Evolutionary conservation across 2,888 invertebrate species (phyloP).

Genomic region (Agrenia bidenticulata): DNA sequence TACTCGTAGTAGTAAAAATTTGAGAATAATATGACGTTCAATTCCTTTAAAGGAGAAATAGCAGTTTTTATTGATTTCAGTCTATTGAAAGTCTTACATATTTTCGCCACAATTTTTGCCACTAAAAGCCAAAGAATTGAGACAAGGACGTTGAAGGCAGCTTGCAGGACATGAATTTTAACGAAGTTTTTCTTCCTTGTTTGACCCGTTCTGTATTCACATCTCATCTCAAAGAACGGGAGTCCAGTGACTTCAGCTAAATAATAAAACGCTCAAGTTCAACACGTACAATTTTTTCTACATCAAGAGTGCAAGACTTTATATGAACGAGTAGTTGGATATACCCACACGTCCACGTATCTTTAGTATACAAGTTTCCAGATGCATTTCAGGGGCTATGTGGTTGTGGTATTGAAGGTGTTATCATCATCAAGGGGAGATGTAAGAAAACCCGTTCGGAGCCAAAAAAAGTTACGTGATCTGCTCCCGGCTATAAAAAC

Average conservation of each 20-base stretch:
- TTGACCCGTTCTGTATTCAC: slow-evolving; percentile 23
- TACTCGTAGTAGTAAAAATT: too few relatives aligned
- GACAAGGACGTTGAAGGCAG: slow-evolving; percentile 20
- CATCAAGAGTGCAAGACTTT: too few relatives aligned
- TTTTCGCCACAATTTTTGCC: too few relatives aligned
- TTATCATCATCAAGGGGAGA: not conserved
- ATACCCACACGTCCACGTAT: too few relatives aligned
- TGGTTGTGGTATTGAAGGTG: not conserved
- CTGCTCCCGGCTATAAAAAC: slow-evolving; percentile 15
- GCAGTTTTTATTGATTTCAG: too few relatives aligned
- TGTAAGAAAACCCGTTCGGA: slow-evolving; percentile 14
- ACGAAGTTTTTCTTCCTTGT: slow-evolving; percentile 19
- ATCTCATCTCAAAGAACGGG: slow-evolving; percentile 9
- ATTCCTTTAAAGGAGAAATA: too few relatives aligned
- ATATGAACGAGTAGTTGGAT: too few relatives aligned
- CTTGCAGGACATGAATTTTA: slow-evolving; percentile 15
- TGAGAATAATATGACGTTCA: too few relatives aligned
- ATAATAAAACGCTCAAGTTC: slow-evolving; percentile 16
- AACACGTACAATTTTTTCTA: slow-evolving; percentile 1
- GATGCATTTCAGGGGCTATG: not conserved
- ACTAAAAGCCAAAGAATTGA: not conserved
- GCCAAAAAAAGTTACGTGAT: slow-evolving; percentile 8
- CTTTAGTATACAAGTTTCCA: too few relatives aligned
- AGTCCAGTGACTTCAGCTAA: slow-evolving; percentile 17
- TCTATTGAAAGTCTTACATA: too few relatives aligned